phyloP scores from a whole-genome alignment of 2,797 vertebrate species.

The Dendrocincla fuliginosa region DNA sequence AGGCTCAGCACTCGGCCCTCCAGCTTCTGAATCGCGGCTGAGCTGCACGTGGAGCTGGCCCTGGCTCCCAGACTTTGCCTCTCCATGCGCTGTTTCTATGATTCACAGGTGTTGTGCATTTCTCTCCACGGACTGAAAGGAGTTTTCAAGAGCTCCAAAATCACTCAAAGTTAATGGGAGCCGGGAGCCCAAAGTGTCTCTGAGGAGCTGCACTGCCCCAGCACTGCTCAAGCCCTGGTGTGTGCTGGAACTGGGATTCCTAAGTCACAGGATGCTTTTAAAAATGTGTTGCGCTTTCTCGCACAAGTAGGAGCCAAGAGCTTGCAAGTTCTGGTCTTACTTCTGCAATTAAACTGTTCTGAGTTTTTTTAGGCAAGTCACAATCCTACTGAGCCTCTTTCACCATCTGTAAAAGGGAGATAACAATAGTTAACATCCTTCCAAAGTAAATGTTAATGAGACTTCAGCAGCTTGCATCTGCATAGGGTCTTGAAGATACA shows the following conservation, averaged over 20 bases:
- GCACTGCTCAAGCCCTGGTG: background rate
- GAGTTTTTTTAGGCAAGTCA: conserved; percentile 29
- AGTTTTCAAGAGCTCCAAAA: conserved; percentile 65
- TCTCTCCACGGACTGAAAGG: conserved; percentile 29
- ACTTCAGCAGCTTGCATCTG: conserved; percentile 33
- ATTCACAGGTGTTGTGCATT: conserved; percentile 51
- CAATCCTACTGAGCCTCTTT: conserved; percentile 45
- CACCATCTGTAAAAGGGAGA: conserved; percentile 42
- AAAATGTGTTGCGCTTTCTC: background rate
- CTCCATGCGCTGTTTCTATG: background rate
- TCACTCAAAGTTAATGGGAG: conserved; percentile 62
- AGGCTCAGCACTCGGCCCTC: background rate
- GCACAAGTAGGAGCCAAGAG: conserved; percentile 21
- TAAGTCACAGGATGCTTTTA: conserved; percentile 37
- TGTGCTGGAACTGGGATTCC: conserved; percentile 24
- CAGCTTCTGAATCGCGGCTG: background rate
- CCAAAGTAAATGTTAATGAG: conserved; percentile 37
- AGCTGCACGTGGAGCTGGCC: background rate
- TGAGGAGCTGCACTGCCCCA: background rate
- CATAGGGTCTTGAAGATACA: conserved; percentile 27
- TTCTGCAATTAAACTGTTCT: conserved; percentile 49
- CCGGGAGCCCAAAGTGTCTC: background rate
- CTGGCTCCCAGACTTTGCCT: background rate
- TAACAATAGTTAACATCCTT: conserved; percentile 47
- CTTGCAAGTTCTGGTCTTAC: background rate